phyloP scores from a whole-genome alignment of 23 tunicate species.

The Trididemnum miniatum region DNA sequence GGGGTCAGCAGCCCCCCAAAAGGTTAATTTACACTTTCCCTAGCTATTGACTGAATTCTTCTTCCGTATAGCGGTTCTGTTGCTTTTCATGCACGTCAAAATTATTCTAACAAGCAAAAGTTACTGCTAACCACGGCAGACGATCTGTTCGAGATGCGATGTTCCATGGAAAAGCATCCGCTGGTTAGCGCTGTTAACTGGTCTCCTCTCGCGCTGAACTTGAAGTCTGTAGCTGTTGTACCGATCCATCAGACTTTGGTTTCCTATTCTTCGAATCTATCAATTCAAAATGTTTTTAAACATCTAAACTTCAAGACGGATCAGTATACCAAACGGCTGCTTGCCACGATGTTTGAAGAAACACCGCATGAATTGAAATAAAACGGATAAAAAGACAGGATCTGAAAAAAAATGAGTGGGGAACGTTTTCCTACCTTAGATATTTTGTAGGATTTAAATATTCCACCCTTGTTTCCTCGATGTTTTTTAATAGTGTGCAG shows the following conservation, averaged over 20 bases:
- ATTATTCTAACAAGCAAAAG: no score
- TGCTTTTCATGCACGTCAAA: no score
- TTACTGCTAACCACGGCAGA: not conserved
- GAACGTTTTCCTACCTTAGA: not conserved
- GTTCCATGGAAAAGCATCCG: constrained; percentile 22
- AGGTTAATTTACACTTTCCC: no score
- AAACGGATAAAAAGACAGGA: no score
- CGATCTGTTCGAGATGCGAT: not conserved
- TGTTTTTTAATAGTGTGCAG: not conserved
- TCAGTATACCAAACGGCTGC: no score
- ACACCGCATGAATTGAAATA: no score
- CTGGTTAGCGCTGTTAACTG: not conserved
- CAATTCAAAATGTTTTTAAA: not conserved
- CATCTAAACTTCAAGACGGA: no score
- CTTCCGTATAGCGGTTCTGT: no score
- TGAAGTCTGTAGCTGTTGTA: constrained; percentile 8
- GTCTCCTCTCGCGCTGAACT: not conserved
- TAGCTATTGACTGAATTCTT: no score
- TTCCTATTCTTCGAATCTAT: constrained; percentile 3
- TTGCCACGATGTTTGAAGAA: no score
- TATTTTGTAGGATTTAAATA: not conserved
- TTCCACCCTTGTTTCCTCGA: constrained; percentile 16
- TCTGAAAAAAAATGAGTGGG: not conserved
- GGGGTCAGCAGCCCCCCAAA: no score
- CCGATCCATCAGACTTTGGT: constrained; percentile 23